A percentile compares a stretch with the other conserved stretches of the same genome.
These are phyloP conservation scores for Dipus sagitta DNA, from an alignment of 2,797 vertebrate species.

Conservation along the genomic window DNA sequence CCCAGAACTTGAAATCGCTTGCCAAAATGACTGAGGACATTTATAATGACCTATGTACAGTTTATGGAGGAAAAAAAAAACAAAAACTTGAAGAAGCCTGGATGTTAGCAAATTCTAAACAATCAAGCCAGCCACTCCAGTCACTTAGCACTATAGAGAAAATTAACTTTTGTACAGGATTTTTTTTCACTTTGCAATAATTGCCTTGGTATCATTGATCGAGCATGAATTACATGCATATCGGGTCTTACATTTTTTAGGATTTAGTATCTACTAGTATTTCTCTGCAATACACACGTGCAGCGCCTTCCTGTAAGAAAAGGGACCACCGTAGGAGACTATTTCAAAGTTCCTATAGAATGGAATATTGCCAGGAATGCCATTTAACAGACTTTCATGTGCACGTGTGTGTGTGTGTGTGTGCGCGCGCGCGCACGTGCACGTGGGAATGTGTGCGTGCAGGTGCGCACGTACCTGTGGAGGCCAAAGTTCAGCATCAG, in stretches of 20 bases:
- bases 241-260: background rate
- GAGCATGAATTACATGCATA: background rate
- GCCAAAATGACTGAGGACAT: background rate
- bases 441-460: too few relatives aligned
- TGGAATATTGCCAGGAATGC: conserved; percentile 34
- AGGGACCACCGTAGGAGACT: background rate
- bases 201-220: background rate
- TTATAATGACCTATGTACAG: background rate
- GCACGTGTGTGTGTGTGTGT: too few relatives aligned
- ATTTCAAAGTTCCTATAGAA: background rate
- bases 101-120: background rate
- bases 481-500: too few relatives aligned
- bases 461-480: too few relatives aligned
- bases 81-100: background rate
- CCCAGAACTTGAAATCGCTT: conserved; percentile 24
- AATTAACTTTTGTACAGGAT: background rate
- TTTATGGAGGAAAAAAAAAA: background rate
- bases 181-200: background rate
- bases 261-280: background rate
- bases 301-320: background rate
- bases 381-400: background rate
- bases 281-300: background rate
- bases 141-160: background rate
- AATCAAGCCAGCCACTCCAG: background rate
- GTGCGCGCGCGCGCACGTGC: too few relatives aligned